Conservation (phyloP, 2,113 vertebrate genomes). For the Microtus montanus region DNA sequence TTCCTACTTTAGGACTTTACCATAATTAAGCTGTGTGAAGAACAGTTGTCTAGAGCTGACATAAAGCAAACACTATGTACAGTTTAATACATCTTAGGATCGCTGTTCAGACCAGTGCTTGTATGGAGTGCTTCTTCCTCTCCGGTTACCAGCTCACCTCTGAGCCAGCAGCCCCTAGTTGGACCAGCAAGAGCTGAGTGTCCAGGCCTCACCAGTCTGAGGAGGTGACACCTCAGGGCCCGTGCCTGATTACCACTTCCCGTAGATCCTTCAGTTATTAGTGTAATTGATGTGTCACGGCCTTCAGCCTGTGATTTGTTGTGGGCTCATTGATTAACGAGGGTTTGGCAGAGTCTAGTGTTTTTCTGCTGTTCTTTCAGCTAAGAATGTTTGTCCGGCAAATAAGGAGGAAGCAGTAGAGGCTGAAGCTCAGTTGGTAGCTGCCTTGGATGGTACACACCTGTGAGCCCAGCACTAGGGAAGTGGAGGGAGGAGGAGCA, state of each 20-base stretch:
- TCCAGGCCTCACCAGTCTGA: neutral
- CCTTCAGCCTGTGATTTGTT: slow-evolving; percentile 69
- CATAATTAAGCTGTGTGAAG: neutral
- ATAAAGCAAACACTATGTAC: neutral
- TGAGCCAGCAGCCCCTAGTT: neutral
- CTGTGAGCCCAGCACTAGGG: neutral
- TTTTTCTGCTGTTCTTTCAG: slow-evolving; percentile 36
- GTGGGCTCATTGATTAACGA: slow-evolving; percentile 60
- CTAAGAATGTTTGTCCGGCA: slow-evolving; percentile 68
- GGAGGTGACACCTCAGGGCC: neutral
- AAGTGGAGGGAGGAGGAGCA: neutral
- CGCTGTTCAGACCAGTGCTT: neutral
- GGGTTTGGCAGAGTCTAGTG: slow-evolving; percentile 51
- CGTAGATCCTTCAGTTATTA: slow-evolving; percentile 57
- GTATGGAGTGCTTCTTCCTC: neutral
- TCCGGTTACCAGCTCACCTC: neutral
- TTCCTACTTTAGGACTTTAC: neutral
- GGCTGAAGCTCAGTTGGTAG: neutral
- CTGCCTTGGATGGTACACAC: neutral
- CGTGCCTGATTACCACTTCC: slow-evolving; percentile 60
- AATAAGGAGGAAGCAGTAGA: slow-evolving; percentile 24
- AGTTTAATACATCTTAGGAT: neutral
- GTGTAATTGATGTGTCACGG: slow-evolving; percentile 75
- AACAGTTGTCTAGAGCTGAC: neutral
- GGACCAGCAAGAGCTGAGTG: neutral